Percentiles rank a stretch among this genome's conserved stretches.
Evolutionary conservation across 37 sponge, comb jelly and placozoan species (phyloP).

Genomic region (Hormiphora californensis): DNA sequence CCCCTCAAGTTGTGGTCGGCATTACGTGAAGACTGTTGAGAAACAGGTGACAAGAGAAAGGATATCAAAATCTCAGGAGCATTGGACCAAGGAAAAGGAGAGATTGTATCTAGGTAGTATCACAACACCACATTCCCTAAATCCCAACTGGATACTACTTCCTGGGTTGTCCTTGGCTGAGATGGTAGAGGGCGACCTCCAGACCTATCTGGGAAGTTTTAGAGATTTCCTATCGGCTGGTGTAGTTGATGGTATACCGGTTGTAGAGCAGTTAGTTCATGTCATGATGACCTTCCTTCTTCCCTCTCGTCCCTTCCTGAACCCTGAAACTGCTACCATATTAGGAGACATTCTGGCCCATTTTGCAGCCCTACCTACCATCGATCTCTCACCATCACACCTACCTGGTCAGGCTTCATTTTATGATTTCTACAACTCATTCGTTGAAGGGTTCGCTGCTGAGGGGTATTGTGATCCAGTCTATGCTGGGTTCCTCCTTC

Average conservation of each 20-base stretch:
- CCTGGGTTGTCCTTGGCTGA: too few species aligned
- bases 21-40: slow-evolving; percentile 20
- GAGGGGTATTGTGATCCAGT: slow-evolving; percentile 51
- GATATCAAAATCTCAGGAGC: slow-evolving; percentile 1
- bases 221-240: too few species aligned
- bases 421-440: slow-evolving; percentile 18
- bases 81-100: neutral
- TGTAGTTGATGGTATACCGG: neutral
- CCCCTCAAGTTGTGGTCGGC: neutral
- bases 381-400: slow-evolving; percentile 19
- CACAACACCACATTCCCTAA: too few species aligned
- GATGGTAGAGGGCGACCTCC: neutral
- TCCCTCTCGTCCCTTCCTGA: slow-evolving; percentile 42
- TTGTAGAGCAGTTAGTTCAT: neutral
- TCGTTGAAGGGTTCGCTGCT: neutral
- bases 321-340: neutral
- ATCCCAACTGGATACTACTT: too few species aligned
- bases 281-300: slow-evolving; percentile 35
- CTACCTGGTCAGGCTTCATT: slow-evolving; percentile 40
- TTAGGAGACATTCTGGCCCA: neutral
- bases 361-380: neutral
- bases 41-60: neutral
- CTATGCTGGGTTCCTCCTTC: slow-evolving; percentile 34
- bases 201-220: neutral
- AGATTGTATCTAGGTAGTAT: neutral